Base-by-base conservation (phyloP, 2,888 invertebrate genomes). In the Dorcus hopei region DNA sequence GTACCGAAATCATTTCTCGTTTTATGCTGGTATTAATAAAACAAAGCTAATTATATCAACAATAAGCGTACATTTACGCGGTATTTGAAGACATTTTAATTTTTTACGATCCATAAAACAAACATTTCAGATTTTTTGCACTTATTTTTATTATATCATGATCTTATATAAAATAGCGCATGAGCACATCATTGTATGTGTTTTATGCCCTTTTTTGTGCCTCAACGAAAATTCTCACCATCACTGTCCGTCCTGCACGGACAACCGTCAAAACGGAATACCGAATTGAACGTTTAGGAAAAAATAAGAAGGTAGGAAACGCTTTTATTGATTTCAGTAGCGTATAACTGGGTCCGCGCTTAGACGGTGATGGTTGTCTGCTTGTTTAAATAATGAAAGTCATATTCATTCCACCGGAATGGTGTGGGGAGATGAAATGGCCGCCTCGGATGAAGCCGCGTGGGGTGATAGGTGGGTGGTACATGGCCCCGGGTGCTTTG, bases 311-410 rank as follows among this genome's bases (percentile, higher is more conserved):
- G 62, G 62, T 62, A 63, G 67, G 65, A 75, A 75, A 73, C 73
- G 75, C 83, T 85, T 85, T 85, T 85, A 85, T 85, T 85, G 85
- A 85, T 85, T 85, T 84, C 85, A 84, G 85, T 84, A 83, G 85
- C 84, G 82, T 82, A 83, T 84, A 84, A 84, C 83, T 81, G 79
- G 81, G 79, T 82, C 81, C 80, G 79, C 59, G 65, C 49, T 68
- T 66, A 75, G 76, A 74, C 61, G 72, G 77, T 76, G 73, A 72
- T 33, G 49, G 54, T 45, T n/a, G 23, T 7, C 49, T 57, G 39
- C 49, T 41, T 38, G 41, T 38, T 19, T 39, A 49, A 50, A 33
- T 14, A 6, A 43, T 40, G 26, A 53, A 23, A 26, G 54, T 72
- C 71, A 74, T 74, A 72, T 62, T 74, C 75, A 71, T 59, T 68